Evolutionary conservation across 1,140 invertebrate species (phyloP).

Genomic region (Tigriopus japonicus): DNA sequence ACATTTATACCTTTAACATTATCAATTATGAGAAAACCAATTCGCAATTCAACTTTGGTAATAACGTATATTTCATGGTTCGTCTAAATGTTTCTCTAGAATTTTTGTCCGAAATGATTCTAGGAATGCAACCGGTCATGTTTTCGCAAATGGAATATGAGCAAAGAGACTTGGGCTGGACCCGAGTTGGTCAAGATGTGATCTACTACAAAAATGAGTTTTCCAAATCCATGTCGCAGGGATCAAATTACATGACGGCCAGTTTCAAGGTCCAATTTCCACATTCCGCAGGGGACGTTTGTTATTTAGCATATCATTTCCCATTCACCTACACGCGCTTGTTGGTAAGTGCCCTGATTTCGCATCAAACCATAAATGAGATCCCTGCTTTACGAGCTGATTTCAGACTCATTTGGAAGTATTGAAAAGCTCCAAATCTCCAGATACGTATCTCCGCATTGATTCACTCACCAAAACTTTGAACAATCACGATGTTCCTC

Average conservation of each 20-base stretch:
- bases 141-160: slow-evolving; percentile 55
- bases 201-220: slow-evolving; percentile 50
- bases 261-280: slow-evolving; percentile 63
- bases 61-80: slow-evolving; percentile 2
- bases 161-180: slow-evolving; percentile 46
- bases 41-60: slow-evolving; percentile 70
- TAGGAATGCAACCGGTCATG: slow-evolving; percentile 73
- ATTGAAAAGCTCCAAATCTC: too few species aligned
- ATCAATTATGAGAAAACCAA: slow-evolving; percentile 75
- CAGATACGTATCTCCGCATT: background rate
- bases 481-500: slow-evolving; percentile 50
- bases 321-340: slow-evolving; percentile 69
- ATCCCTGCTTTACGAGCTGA: too few species aligned
- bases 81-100: slow-evolving; percentile 8
- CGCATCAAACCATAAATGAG: too few species aligned
- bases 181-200: slow-evolving; percentile 48
- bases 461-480: slow-evolving; percentile 44
- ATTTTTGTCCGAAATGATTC: slow-evolving; percentile 7
- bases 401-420: too few species aligned
- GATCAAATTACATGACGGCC: slow-evolving; percentile 45
- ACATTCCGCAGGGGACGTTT: slow-evolving; percentile 48
- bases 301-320: slow-evolving; percentile 76
- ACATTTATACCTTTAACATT: slow-evolving; percentile 67
- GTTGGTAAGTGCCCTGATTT: slow-evolving; percentile 30
- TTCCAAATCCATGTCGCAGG: slow-evolving; percentile 14